Percentiles rank a stretch among this genome's conserved stretches.
These are phyloP conservation scores for Lacerta agilis DNA, from an alignment of 2,797 vertebrate species.

Conservation along the genomic window DNA sequence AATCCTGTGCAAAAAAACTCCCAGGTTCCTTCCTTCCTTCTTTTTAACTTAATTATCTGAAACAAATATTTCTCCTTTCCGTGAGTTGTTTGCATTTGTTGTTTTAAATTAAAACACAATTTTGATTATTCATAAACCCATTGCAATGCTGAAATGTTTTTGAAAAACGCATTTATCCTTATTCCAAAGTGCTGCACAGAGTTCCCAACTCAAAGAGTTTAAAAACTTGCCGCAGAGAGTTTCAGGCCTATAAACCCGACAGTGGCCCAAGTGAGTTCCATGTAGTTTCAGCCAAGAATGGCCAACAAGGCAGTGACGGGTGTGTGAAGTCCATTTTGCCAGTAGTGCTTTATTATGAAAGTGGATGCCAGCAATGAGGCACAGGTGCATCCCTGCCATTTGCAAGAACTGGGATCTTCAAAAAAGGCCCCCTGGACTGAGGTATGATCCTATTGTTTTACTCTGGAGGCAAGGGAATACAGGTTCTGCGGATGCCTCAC, in stretches of 20 bases:
- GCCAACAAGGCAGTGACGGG: neutral
- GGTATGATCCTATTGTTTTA: neutral
- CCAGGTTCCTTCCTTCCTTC: conserved; percentile 49
- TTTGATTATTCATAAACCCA: conserved; percentile 69
- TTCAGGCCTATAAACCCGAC: neutral
- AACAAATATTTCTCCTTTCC: conserved; percentile 75
- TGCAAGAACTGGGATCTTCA: neutral
- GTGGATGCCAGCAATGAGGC: neutral
- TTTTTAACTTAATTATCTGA: conserved; percentile 73
- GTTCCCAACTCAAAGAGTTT: neutral
- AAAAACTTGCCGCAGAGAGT: neutral
- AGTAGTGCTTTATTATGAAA: neutral
- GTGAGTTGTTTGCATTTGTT: conserved; percentile 82
- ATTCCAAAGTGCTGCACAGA: neutral
- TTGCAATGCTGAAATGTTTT: conserved; percentile 29
- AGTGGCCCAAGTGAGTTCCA: neutral
- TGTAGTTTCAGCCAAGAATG: neutral
- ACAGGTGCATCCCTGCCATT: neutral
- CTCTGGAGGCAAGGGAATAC: neutral
- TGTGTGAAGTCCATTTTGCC: neutral
- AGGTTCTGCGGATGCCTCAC: neutral
- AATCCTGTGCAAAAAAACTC: conserved; percentile 64
- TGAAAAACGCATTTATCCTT: neutral
- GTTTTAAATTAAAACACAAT: conserved; percentile 84
- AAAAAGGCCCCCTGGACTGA: neutral